Conservation (phyloP, 2,113 vertebrate genomes). For the Crypturellus undulatus region DNA sequence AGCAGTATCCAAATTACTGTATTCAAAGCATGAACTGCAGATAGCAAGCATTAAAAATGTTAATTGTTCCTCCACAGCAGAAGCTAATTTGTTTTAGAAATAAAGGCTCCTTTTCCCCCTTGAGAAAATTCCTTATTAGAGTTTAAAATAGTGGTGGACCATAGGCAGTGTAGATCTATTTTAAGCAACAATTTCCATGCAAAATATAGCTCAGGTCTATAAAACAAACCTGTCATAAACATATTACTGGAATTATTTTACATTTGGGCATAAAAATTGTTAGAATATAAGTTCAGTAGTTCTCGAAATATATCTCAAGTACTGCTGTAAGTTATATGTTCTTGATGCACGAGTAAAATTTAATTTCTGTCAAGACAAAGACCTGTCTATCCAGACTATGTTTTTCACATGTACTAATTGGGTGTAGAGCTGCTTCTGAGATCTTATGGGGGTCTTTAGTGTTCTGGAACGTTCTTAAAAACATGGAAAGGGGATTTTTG, state of each 20-base stretch:
- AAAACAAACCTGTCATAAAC: not conserved
- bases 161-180: not conserved
- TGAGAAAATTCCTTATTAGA: constrained; percentile 19
- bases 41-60: not conserved
- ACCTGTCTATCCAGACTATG: not conserved
- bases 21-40: constrained; percentile 27
- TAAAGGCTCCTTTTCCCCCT: not conserved
- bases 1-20: not conserved
- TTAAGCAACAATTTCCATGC: constrained; percentile 28
- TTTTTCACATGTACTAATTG: not conserved
- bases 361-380: not conserved
- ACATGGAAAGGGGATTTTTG: not conserved
- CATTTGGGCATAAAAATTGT: not conserved
- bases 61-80: constrained; percentile 8
- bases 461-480: not conserved
- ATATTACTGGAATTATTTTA: not conserved
- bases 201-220: not conserved
- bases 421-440: not conserved
- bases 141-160: constrained; percentile 11
- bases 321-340: not conserved
- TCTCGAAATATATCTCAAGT: not conserved
- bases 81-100: constrained; percentile 40
- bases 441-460: not conserved
- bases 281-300: not conserved
- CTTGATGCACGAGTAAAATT: not conserved